These are phyloP conservation scores for Lypha dubia DNA, from an alignment of 2,888 invertebrate genomes.

Conservation along the genomic window DNA sequence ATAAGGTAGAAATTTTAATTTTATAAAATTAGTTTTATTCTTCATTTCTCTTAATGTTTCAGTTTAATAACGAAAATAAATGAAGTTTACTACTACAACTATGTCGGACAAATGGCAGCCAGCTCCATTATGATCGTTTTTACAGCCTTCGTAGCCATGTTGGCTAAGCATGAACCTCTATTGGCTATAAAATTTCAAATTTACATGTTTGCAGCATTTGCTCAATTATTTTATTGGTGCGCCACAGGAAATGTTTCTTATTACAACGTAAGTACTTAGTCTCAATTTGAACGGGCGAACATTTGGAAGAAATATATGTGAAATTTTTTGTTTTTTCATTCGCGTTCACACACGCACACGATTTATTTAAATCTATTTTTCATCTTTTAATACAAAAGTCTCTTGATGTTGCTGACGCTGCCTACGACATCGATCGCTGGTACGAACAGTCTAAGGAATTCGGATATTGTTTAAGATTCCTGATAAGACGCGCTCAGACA, in stretches of 20 bases:
- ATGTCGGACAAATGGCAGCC: constrained; percentile 77
- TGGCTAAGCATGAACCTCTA: constrained; percentile 75
- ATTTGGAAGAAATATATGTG: no score
- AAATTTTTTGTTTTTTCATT: no score
- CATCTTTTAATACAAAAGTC: constrained; percentile 74
- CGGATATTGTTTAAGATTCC: constrained; percentile 76
- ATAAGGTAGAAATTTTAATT: constrained; percentile 74
- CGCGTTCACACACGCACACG: no score
- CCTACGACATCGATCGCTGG: constrained; percentile 78
- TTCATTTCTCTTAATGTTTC: not conserved
- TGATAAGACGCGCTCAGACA: constrained; percentile 78
- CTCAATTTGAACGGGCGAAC: no score
- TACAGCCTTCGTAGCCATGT: constrained; percentile 78
- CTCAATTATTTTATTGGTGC: constrained; percentile 80
- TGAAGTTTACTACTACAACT: constrained; percentile 76
- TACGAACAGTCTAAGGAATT: constrained; percentile 73
- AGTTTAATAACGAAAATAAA: constrained; percentile 76
- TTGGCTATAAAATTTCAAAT: constrained; percentile 78
- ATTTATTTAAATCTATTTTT: no score
- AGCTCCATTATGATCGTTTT: constrained; percentile 79
- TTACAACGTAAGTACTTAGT: constrained; percentile 75
- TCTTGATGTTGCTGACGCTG: constrained; percentile 77
- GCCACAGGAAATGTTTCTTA: constrained; percentile 76
- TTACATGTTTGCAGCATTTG: constrained; percentile 76
- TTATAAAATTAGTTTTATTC: not conserved